phyloP scores from a whole-genome alignment of 2,113 vertebrate genomes.

The Tragelaphus scriptus region DNA sequence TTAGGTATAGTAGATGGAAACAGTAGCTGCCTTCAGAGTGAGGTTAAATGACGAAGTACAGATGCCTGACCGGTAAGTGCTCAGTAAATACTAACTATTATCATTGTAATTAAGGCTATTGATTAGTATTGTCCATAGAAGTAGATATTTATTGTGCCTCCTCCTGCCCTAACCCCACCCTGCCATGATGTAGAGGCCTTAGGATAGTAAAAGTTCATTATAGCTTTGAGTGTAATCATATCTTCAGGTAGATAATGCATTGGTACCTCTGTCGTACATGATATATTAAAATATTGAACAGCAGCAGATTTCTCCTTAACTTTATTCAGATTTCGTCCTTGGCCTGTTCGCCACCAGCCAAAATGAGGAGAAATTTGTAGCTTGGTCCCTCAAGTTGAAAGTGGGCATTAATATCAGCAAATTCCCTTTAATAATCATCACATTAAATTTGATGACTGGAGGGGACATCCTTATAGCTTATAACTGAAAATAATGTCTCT shows the following conservation, averaged over 20 bases:
- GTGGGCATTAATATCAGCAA: slow-evolving; percentile 63
- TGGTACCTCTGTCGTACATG: not conserved
- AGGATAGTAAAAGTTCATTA: not conserved
- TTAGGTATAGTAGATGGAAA: not conserved
- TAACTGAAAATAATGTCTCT: slow-evolving; percentile 40
- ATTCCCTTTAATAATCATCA: slow-evolving; percentile 62
- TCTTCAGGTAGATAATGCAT: not conserved
- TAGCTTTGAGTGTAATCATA: not conserved
- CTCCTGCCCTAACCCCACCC: accelerated
- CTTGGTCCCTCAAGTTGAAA: slow-evolving; percentile 46
- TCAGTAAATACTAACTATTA: not conserved
- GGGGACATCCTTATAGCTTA: slow-evolving; percentile 40
- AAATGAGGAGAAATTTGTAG: slow-evolving; percentile 46
- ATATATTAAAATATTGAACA: slow-evolving; percentile 41
- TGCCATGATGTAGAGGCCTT: not conserved
- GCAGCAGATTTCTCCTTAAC: not conserved
- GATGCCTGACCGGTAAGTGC: not conserved
- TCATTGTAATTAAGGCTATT: not conserved
- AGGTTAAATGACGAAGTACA: not conserved
- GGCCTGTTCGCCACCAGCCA: not conserved
- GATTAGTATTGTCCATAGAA: not conserved
- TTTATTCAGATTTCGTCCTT: slow-evolving; percentile 40
- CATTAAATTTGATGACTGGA: slow-evolving; percentile 59
- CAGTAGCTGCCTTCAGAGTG: not conserved
- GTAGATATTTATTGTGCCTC: not conserved